phyloP scores from a whole-genome alignment of 2,888 invertebrate genomes.

The Cheilosia soror region DNA sequence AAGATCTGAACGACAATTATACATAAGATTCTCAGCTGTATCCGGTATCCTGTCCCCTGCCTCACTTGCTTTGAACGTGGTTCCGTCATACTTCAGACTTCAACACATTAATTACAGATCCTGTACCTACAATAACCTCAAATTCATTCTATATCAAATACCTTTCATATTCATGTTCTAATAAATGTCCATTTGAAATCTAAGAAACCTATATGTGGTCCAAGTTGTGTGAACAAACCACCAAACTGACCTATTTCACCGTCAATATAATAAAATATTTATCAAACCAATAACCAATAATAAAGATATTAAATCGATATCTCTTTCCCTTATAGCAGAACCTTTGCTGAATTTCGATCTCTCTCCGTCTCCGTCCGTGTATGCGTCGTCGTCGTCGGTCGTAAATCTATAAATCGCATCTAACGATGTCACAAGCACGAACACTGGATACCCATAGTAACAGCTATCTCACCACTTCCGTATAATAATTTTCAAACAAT shows the following conservation, averaged over 20 bases:
- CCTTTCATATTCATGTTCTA: slow-evolving; percentile 12
- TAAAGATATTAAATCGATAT: slow-evolving; percentile 70
- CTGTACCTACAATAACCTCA: too few relatives aligned
- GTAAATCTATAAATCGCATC: slow-evolving; percentile 73
- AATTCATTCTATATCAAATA: background rate
- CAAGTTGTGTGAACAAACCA: slow-evolving; percentile 11
- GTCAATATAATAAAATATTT: slow-evolving; percentile 69
- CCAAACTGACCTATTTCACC: slow-evolving; percentile 26
- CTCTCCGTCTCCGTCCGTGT: slow-evolving; percentile 13
- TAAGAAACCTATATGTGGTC: slow-evolving; percentile 3
- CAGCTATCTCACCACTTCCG: slow-evolving; percentile 57
- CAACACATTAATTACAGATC: too few relatives aligned
- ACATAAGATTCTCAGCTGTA: too few relatives aligned
- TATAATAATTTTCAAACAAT: slow-evolving; percentile 73
- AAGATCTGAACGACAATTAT: too few relatives aligned
- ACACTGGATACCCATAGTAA: slow-evolving; percentile 35
- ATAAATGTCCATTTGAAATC: slow-evolving; percentile 41
- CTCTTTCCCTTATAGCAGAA: slow-evolving; percentile 37
- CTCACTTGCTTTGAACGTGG: too few relatives aligned
- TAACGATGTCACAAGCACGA: slow-evolving; percentile 70
- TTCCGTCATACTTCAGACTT: too few relatives aligned
- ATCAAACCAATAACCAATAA: slow-evolving; percentile 70
- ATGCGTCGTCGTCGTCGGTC: slow-evolving; percentile 38
- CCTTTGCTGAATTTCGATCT: slow-evolving; percentile 57
- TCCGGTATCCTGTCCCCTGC: too few relatives aligned